phyloP scores from a whole-genome alignment of 2,797 vertebrate genomes.

The Peromyscus aztecus region DNA sequence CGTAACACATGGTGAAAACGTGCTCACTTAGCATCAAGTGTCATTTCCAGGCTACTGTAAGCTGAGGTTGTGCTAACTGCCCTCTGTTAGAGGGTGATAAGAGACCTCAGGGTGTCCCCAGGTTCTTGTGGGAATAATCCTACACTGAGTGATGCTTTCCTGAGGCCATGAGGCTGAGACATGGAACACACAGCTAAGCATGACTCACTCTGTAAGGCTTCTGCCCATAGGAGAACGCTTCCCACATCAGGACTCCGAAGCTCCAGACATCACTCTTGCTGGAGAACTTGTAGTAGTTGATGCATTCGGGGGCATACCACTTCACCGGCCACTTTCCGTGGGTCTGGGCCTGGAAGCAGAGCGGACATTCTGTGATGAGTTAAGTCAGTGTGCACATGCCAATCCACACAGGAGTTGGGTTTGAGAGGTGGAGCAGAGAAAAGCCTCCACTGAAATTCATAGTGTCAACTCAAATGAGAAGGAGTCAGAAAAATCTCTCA shows the following conservation, averaged over 20 bases:
- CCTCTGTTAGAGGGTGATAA: not conserved
- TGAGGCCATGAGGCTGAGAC: not conserved
- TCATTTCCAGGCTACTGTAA: not conserved
- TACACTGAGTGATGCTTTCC: not conserved
- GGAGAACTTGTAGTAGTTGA: slow-evolving; percentile 97
- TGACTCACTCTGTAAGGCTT: slow-evolving; percentile 95
- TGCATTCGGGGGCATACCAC: slow-evolving; percentile 98
- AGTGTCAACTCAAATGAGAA: not conserved
- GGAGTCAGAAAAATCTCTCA: not conserved
- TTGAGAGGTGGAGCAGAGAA: not conserved
- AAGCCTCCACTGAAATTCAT: not conserved
- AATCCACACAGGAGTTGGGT: not conserved
- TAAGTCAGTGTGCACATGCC: accelerated
- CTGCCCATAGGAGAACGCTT: slow-evolving; percentile 95
- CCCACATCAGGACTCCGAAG: slow-evolving; percentile 99
- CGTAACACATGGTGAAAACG: not conserved
- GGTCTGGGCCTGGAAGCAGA: slow-evolving; percentile 91
- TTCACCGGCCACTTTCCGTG: slow-evolving; percentile 98
- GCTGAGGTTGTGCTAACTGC: not conserved
- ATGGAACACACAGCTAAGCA: not conserved
- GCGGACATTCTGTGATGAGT: not conserved
- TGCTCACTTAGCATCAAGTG: not conserved
- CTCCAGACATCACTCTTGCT: slow-evolving; percentile 99
- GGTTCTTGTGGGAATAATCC: not conserved
- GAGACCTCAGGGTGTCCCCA: not conserved